Evolutionary conservation across 2,888 invertebrate species (phyloP).

Genomic region (Odontomyia ornata): DNA sequence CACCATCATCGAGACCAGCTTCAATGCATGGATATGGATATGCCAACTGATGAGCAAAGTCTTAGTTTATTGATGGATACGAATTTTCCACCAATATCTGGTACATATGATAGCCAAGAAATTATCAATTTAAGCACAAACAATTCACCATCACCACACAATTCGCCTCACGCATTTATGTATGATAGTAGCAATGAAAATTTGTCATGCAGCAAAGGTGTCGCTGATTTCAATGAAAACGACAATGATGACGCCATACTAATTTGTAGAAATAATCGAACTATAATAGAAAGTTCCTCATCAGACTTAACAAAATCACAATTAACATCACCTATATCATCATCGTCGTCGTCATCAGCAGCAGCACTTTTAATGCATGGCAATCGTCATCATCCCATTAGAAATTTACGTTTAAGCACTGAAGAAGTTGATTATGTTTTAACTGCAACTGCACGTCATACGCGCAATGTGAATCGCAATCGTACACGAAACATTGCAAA

Average conservation of each 20-base stretch:
- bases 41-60: conserved; percentile 48
- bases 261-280: conserved; percentile 31
- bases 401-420: conserved; percentile 47
- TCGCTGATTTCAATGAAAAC: neutral
- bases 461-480: conserved; percentile 49
- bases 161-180: conserved; percentile 46
- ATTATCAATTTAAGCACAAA: conserved; percentile 14
- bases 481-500: conserved; percentile 41
- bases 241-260: conserved; percentile 9
- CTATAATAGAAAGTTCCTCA: conserved; percentile 21
- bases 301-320: conserved; percentile 3
- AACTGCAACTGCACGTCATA: conserved; percentile 57
- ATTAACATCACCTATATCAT: conserved; percentile 19
- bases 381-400: conserved; percentile 20
- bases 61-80: conserved; percentile 58
- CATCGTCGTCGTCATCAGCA: conserved; percentile 35
- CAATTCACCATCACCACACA: conserved; percentile 19
- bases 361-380: conserved; percentile 36
- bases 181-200: conserved; percentile 51
- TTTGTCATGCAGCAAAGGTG: conserved; percentile 31
- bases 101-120: conserved; percentile 55
- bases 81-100: conserved; percentile 58
- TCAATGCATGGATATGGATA: conserved; percentile 51
- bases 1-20: conserved; percentile 48
- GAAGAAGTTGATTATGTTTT: conserved; percentile 55